A percentile compares a stretch with the other conserved stretches of the same genome.
Evolutionary conservation across 1,140 invertebrate genomes (phyloP).

Genomic region (Glomeris maerens): DNA sequence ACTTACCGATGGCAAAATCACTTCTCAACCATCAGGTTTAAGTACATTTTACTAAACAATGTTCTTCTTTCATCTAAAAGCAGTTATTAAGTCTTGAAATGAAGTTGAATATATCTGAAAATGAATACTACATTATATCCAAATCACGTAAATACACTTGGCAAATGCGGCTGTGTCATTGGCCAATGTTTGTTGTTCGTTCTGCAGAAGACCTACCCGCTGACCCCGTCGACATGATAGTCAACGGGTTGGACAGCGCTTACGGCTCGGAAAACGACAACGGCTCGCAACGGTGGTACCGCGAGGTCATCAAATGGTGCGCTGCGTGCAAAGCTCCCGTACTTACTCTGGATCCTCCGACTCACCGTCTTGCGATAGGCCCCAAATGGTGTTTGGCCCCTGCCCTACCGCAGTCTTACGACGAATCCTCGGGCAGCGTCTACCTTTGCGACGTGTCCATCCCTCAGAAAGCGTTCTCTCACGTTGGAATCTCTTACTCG

Average conservation of each 20-base stretch:
- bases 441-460: slow-evolving; percentile 76
- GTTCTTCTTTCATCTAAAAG: no score
- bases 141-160: no score
- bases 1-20: slow-evolving; percentile 39
- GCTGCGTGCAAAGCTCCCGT: slow-evolving; percentile 57
- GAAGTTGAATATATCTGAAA: no score
- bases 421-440: slow-evolving; percentile 48
- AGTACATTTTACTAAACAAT: no score
- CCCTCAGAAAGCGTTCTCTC: slow-evolving; percentile 56
- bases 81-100: no score
- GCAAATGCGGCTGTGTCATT: no score
- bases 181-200: no score
- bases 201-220: slow-evolving; percentile 43
- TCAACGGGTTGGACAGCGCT: slow-evolving; percentile 42
- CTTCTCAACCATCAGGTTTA: no score
- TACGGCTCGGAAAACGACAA: slow-evolving; percentile 11
- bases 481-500: slow-evolving; percentile 61
- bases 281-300: slow-evolving; percentile 29
- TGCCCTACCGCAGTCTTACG: slow-evolving; percentile 56
- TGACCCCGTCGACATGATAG: slow-evolving; percentile 47
- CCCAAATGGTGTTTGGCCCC: slow-evolving; percentile 61
- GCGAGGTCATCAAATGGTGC: slow-evolving; percentile 44
- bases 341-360: slow-evolving; percentile 63
- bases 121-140: no score
- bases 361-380: slow-evolving; percentile 45